A percentile compares a stretch with the other conserved stretches of the same genome.
Conservation (phyloP, 2,113 vertebrate species). For the Podarcis muralis region DNA sequence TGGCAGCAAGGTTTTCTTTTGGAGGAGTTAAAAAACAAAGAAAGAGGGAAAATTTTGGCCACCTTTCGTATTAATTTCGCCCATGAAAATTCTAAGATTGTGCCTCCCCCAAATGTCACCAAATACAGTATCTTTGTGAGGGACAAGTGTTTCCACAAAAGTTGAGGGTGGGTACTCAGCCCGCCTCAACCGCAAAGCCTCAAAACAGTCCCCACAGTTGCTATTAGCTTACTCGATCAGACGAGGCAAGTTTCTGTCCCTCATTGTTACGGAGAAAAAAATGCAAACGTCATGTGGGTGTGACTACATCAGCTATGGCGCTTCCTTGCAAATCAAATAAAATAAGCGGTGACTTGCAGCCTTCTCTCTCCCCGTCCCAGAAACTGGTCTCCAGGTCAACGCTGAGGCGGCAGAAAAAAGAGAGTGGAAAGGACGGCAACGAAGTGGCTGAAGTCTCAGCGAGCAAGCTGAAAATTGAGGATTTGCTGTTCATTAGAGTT, state of each 20-base stretch:
- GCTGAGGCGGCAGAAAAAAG: conserved; percentile 72
- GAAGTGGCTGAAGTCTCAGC: conserved; percentile 56
- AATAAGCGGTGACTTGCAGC: too few species aligned
- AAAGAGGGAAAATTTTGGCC: too few species aligned
- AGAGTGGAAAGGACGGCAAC: conserved; percentile 57
- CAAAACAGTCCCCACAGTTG: neutral
- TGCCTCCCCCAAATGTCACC: too few species aligned
- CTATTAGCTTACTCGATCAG: neutral
- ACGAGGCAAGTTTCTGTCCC: neutral
- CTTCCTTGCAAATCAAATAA: neutral
- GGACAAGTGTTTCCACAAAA: too few species aligned
- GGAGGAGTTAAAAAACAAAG: too few species aligned
- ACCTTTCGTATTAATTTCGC: too few species aligned
- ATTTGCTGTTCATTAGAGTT: conserved; percentile 93
- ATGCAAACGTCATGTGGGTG: neutral
- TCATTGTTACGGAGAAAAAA: neutral
- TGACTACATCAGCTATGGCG: neutral
- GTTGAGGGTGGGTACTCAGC: too few species aligned
- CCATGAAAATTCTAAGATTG: too few species aligned
- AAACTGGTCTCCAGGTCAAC: conserved; percentile 74
- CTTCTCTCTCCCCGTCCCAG: conserved; percentile 43
- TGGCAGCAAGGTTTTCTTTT: too few species aligned
- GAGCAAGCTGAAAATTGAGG: conserved; percentile 81
- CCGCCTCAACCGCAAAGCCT: too few species aligned
- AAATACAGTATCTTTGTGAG: too few species aligned